Base-by-base conservation (phyloP, 1,140 invertebrate species). In the Fopius arisanus region DNA sequence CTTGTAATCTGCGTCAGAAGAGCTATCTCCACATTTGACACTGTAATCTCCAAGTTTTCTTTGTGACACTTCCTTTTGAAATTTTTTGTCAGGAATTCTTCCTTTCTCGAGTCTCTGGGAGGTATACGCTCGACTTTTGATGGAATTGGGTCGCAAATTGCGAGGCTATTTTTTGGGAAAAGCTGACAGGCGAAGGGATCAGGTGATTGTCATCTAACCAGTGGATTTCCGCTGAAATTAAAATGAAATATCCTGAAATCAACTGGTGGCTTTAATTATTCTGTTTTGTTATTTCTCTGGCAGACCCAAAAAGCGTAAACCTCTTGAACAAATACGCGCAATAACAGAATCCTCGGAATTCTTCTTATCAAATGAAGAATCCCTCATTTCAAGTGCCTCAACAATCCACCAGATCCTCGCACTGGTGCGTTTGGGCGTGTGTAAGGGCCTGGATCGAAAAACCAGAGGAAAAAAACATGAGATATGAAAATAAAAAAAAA, bases 141-240 rank as follows among this genome's bases (percentile, higher is more conserved):
- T 59, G 54, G 54, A 59, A 59, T 59, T 59, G 54, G 54, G 54
- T 59, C 54, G 54, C 21, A 59, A 59, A 59, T 59, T 59, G 54
- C 54, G 54, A 28, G 2, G 0, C 9, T n/a, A n/a, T n/a, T 59
- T 59, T 59, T 37, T 37, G 33, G 43, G 54, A 59, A 59, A 59
- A 59, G 54, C 54, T 19, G 54, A 59, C 54, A 59, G 54, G 54
- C 26, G 14, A 59, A 23, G 19, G 54, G 54, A 59, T 59, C 54
- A 59, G 54, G 12, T 23, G 54, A 59, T 59, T 59, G 6, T n/a
- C 7, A 59, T 59, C 21, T 5, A 59, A 59, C 43, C 16, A n/a
- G 3, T 14, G 43, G 43, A 48, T 19, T 48, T 48, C 16, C 43
- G 43, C 10, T 48, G 16, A 16, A 48, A 48, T 48, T 7, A 1